Conservation (phyloP, 2,888 invertebrate species). For the Luperina nickerlii region DNA sequence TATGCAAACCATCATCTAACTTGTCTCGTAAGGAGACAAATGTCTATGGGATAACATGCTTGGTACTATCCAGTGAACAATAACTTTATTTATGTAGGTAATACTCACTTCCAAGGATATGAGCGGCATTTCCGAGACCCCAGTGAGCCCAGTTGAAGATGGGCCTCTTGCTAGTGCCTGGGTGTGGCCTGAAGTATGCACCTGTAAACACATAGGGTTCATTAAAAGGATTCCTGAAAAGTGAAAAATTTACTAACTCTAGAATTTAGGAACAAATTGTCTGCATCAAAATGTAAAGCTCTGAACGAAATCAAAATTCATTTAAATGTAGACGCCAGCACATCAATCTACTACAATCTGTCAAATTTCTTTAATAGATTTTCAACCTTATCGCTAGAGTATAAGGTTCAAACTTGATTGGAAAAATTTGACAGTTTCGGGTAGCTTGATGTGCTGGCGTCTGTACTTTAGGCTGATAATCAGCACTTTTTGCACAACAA, state of each 20-base stretch:
- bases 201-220: conserved; percentile 76
- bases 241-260: not conserved
- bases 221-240: not conserved
- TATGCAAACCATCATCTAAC: not conserved
- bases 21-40: not conserved
- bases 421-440: no score
- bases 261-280: not conserved
- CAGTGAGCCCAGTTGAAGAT: conserved; percentile 98
- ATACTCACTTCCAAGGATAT: conserved; percentile 95
- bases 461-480: no score
- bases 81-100: not conserved
- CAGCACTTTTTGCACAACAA: no score
- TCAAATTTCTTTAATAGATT: no score
- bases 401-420: no score
- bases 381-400: no score
- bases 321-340: no score
- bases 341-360: no score
- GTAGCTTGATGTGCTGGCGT: no score
- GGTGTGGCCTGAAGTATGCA: conserved; percentile 96
- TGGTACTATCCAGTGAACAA: not conserved
- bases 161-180: conserved; percentile 94
- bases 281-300: not conserved
- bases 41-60: not conserved
- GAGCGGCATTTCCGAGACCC: conserved; percentile 96
- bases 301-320: not conserved